phyloP scores from a whole-genome alignment of 2,797 vertebrate genomes.

The Nannoperca obscura region DNA sequence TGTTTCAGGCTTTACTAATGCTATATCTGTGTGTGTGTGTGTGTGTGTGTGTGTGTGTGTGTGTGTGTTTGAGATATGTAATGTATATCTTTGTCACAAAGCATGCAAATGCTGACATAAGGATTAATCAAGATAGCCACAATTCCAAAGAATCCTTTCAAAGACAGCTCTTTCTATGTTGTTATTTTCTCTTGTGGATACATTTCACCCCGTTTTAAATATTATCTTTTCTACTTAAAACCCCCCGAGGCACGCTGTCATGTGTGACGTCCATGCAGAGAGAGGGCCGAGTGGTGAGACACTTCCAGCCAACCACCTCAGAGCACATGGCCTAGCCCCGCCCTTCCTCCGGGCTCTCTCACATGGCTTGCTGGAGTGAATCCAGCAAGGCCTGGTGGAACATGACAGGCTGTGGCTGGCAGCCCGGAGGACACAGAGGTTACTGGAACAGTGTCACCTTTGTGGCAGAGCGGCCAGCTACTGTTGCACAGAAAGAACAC shows the following conservation, averaged over 20 bases:
- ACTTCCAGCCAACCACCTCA: conserved; percentile 54
- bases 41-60: too few relatives aligned
- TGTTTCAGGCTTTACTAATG: background rate
- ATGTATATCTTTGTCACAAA: background rate
- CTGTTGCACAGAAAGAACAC: conserved; percentile 62
- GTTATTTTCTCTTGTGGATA: background rate
- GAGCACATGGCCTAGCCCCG: conserved; percentile 14
- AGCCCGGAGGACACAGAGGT: conserved; percentile 59
- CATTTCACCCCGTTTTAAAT: background rate
- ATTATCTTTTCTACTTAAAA: background rate
- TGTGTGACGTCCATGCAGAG: conserved; percentile 13
- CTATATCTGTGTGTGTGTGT: too few relatives aligned
- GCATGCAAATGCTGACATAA: too few relatives aligned
- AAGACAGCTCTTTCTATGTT: background rate
- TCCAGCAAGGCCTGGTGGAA: conserved; percentile 63
- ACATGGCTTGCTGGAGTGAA: conserved; percentile 61
- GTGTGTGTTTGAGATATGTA: too few relatives aligned
- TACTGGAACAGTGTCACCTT: conserved; percentile 77
- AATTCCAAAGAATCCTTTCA: background rate
- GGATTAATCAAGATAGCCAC: background rate
- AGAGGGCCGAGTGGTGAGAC: conserved; percentile 48
- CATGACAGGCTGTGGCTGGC: conserved; percentile 33
- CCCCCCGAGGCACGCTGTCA: conserved; percentile 8
- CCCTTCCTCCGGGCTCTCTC: conserved; percentile 39
- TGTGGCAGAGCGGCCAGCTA: conserved; percentile 46